Base-by-base conservation (phyloP, 2,888 invertebrate genomes). In the Plutella xylostella region DNA sequence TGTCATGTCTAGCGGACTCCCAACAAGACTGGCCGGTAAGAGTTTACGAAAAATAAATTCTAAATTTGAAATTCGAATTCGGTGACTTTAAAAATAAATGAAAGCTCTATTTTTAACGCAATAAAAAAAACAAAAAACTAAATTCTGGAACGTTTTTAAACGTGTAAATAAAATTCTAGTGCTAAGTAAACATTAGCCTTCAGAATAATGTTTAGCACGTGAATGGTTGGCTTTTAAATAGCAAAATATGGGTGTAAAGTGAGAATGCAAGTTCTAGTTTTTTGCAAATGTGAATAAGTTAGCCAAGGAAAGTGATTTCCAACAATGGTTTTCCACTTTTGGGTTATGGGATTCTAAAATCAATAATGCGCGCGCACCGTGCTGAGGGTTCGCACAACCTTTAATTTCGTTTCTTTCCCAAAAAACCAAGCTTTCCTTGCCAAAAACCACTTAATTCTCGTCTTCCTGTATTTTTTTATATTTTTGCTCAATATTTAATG, bases 281-380 rank as follows among this genome's bases (percentile, higher is more conserved):
- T n/a, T n/a, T n/a, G n/a, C n/a, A n/a, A n/a, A n/a, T n/a, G n/a
- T n/a, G n/a, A n/a, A n/a, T n/a, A n/a, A n/a, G n/a, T n/a, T n/a
- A n/a, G n/a, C n/a, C n/a, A n/a, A n/a, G n/a, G n/a, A n/a, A n/a
- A n/a, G n/a, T n/a, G n/a, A 28, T 12, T 12, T n/a, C 47, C 18
- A 31, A 45, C 47, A 53, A 46, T 50, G 44, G 20, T 45, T 44
- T 42, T 18, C 41, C 15, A 40, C 18, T 25, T 15, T 21, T 34
- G n/a, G 43, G 12, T 43, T 7, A 17, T 33, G 34, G 46, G 45
- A 48, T 47, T 45, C 61, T 60, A 75, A 78, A 78, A 78, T 78
- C 78, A 64, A 78, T 78, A 77, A 61, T 67, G 69, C 66, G 64
- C 71, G 77, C 78, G 78, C 78, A 76, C 51, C 62, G 56, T 46